Base-by-base conservation (phyloP, 2,113 vertebrate genomes). In the Neofelis nebulosa region DNA sequence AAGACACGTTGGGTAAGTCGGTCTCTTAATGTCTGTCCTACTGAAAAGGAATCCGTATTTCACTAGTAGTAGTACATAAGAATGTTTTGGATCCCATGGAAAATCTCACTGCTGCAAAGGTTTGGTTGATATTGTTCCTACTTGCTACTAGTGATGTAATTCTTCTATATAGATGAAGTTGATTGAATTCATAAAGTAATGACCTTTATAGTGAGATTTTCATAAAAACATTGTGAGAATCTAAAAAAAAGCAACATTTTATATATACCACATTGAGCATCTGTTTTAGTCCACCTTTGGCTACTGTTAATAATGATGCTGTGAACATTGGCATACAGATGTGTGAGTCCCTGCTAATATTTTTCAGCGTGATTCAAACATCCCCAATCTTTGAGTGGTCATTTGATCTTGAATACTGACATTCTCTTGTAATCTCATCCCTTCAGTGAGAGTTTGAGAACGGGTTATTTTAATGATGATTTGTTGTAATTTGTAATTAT, bases 1-100 rank as follows among this genome's bases (percentile, higher is more conserved):
- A 98, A 98, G 73, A 98, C 98, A 86, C 86, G 96, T 80, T 98
- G 81, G 88, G 99, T 99, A 98, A 99, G 99, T 98, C 92, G 82
- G 0, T 57, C 33, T 94, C 21, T 91, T 91, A 21, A 79, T 95
- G 86, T 96, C 55, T 91, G 31, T 94, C 27, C 23, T 48, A 31
- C 13, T 85, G 13, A 76, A 89, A 82, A 94, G 12, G 16, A 76
- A 68, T 57, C 84, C 92, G 80, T 73, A 33, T 76, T 52, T 55
- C 45, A 50, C 21, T 79, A 27, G 18, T 69, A 41, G 7, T 55
- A n/a, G 45, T 74, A 11, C 52, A 25, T 79, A 91, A 52, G 63
- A 63, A 57, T n/a, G 48, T 76, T 96, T 91, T 78, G 29, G n/a
- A 41, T 50, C 94, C 45, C 65, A 31, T 89, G 29, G 79, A 57